Conservation (phyloP, 2,113 vertebrate species). For the Thunnus maccoyii region DNA sequence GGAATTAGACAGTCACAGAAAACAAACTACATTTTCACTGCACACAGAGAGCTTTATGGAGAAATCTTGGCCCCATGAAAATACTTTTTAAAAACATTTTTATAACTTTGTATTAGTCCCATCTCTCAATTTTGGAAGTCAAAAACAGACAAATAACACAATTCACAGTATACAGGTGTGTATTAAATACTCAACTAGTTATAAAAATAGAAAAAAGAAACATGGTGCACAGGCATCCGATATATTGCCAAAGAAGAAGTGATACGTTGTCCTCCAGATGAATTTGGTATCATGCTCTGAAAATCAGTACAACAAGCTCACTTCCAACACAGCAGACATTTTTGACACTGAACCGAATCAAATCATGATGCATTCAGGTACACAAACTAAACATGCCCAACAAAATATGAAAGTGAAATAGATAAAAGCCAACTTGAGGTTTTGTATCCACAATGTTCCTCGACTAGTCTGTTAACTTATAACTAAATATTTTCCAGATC, state of each 20-base stretch:
- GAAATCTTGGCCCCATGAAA: slow-evolving; percentile 79
- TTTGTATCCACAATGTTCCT: neutral
- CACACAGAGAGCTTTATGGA: slow-evolving; percentile 70
- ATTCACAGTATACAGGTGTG: slow-evolving; percentile 55
- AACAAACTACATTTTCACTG: slow-evolving; percentile 47
- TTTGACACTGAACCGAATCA: neutral
- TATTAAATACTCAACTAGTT: slow-evolving; percentile 35
- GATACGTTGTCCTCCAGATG: neutral
- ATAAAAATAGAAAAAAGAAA: slow-evolving; percentile 39
- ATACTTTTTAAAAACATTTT: slow-evolving; percentile 37
- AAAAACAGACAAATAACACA: slow-evolving; percentile 33
- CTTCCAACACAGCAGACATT: neutral
- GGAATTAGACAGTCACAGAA: slow-evolving; percentile 26
- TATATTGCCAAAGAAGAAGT: neutral
- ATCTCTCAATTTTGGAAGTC: slow-evolving; percentile 22
- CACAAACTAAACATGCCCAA: slow-evolving; percentile 35
- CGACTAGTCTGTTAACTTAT: neutral
- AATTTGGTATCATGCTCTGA: slow-evolving; percentile 7
- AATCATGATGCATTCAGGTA: neutral
- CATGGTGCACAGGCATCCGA: slow-evolving; percentile 8
- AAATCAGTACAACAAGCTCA: neutral
- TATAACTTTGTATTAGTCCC: slow-evolving; percentile 37
- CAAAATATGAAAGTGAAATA: slow-evolving; percentile 27
- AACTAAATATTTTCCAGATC: neutral
- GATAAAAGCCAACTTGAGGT: neutral